These are phyloP conservation scores for Boulengeromyrus knoepffleri DNA, from an alignment of 2,113 vertebrate genomes.

Conservation along the genomic window DNA sequence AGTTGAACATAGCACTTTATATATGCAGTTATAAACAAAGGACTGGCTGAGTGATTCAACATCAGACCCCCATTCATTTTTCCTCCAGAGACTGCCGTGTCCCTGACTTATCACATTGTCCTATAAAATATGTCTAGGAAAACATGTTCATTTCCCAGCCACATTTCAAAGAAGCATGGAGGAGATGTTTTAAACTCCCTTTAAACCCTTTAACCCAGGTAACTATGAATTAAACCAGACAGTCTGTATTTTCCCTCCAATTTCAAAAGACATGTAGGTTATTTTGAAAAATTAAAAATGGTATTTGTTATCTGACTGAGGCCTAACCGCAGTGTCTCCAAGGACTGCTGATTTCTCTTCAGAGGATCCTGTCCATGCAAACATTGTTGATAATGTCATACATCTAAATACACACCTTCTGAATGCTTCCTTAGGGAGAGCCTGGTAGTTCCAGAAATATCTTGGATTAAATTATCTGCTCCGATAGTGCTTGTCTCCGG, in stretches of 20 bases:
- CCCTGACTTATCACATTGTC: neutral
- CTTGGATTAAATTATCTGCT: neutral
- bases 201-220: neutral
- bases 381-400: constrained; percentile 1
- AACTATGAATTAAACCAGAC: neutral
- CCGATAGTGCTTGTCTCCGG: neutral
- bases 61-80: neutral
- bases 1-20: neutral
- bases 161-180: neutral
- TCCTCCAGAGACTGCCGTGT: neutral
- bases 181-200: neutral
- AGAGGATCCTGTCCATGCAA: neutral
- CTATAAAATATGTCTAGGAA: neutral
- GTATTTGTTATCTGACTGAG: neutral
- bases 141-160: neutral
- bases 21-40: neutral
- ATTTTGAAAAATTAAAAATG: neutral
- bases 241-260: neutral
- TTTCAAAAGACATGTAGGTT: neutral
- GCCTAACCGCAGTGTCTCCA: neutral
- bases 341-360: neutral
- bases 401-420: neutral
- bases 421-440: neutral
- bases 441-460: neutral
- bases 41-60: neutral